Evolutionary conservation across 2,888 invertebrate species (phyloP).

Genomic region (Alentia gelatinosa): DNA sequence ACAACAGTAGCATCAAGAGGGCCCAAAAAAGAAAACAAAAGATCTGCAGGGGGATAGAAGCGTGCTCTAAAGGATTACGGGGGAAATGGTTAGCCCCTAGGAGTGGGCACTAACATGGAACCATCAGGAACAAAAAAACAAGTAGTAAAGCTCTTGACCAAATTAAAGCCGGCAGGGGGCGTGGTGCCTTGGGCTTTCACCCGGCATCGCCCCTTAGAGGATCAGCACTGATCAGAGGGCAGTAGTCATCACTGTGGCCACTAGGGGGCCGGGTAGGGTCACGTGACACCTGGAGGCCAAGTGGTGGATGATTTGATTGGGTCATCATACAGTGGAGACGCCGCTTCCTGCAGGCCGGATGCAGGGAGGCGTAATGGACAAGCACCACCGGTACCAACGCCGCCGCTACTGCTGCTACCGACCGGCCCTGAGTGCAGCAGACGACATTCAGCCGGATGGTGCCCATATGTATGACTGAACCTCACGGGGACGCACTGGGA

Average conservation of each 20-base stretch:
- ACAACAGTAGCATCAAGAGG: too few relatives aligned
- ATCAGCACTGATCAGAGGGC: not conserved
- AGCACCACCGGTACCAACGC: not conserved
- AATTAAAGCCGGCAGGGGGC: not conserved
- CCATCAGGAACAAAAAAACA: not conserved
- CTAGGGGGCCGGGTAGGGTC: not conserved
- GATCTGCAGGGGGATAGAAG: not conserved
- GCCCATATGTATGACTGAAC: not conserved
- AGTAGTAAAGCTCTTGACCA: not conserved
- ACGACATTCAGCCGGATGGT: not conserved
- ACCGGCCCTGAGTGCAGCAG: not conserved
- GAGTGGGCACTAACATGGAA: not conserved
- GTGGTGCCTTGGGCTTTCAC: not conserved
- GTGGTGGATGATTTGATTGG: slow-evolving; percentile 40
- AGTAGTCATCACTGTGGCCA: not conserved
- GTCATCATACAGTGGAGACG: not conserved
- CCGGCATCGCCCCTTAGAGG: not conserved
- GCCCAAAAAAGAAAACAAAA: too few relatives aligned
- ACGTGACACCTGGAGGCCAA: slow-evolving; percentile 30
- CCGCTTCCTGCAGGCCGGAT: not conserved
- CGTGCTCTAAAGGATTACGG: not conserved
- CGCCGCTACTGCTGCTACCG: not conserved
- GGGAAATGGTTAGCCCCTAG: not conserved
- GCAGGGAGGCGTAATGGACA: not conserved
- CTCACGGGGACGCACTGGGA: not conserved